Evolutionary conservation across 1,140 invertebrate genomes (phyloP).

Genomic region (Laupala kohalensis): DNA sequence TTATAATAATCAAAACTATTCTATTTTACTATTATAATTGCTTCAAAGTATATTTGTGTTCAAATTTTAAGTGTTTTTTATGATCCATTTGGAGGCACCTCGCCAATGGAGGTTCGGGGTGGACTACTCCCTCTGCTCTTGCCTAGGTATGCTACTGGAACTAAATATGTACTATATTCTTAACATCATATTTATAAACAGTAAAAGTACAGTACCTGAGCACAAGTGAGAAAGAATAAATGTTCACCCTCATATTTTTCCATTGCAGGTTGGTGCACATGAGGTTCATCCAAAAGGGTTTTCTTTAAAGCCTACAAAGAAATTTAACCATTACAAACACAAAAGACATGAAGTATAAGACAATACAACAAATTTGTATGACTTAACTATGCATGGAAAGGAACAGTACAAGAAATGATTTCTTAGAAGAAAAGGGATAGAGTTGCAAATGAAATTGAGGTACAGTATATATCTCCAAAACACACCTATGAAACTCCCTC

Average conservation of each 20-base stretch:
- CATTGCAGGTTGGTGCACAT: conserved; percentile 31
- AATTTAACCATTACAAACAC: conserved; percentile 7
- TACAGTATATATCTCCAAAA: conserved; percentile 21
- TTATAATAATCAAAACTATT: no score
- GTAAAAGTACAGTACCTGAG: no score
- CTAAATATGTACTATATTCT: no score
- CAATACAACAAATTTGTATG: background rate
- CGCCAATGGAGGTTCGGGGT: no score
- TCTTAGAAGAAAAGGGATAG: conserved; percentile 15
- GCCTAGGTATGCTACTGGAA: no score
- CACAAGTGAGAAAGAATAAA: conserved; percentile 32
- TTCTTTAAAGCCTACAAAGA: conserved; percentile 23
- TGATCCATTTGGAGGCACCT: no score
- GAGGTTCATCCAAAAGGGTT: conserved; percentile 16
- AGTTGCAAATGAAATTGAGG: conserved; percentile 18
- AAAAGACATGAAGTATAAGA: conserved; percentile 5
- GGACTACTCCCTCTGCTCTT: no score
- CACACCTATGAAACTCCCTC: conserved; percentile 9
- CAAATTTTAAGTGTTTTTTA: no score
- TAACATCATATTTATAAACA: no score
- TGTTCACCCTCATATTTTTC: conserved; percentile 28
- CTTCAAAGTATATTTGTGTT: no score
- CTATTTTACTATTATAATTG: no score
- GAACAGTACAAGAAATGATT: conserved; percentile 7
- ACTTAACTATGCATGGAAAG: background rate